phyloP scores from a whole-genome alignment of 2,888 invertebrate genomes.

The Protodeltote pygarga region DNA sequence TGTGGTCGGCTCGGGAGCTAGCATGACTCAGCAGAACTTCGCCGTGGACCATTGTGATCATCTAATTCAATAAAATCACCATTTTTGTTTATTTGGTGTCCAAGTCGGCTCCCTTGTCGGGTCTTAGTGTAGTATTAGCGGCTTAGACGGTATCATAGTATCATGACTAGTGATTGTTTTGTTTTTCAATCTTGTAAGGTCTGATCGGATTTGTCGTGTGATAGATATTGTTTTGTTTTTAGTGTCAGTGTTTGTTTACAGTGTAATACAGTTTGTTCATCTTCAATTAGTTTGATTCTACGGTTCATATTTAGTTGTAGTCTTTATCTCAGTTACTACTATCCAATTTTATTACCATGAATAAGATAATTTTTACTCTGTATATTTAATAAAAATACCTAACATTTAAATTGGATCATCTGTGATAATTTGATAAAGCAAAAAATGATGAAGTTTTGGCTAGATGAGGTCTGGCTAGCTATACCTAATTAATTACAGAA shows the following conservation, averaged over 20 bases:
- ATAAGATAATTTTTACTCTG: too few relatives aligned
- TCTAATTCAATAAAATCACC: constrained; percentile 86
- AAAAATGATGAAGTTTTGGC: too few relatives aligned
- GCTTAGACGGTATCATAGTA: constrained; percentile 74
- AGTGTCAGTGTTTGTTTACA: not conserved
- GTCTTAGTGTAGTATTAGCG: constrained; percentile 73
- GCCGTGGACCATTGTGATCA: constrained; percentile 80
- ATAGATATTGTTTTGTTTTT: constrained; percentile 23
- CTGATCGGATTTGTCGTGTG: constrained; percentile 49
- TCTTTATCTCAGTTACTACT: too few relatives aligned
- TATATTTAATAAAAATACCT: not conserved
- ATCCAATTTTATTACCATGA: not conserved
- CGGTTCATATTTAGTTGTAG: too few relatives aligned
- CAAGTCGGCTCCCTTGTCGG: constrained; percentile 79
- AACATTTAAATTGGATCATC: not conserved
- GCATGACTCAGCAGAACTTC: constrained; percentile 75
- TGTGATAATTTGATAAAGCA: too few relatives aligned
- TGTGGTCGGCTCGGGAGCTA: constrained; percentile 73
- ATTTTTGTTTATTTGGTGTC: constrained; percentile 81
- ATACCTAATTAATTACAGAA: too few relatives aligned
- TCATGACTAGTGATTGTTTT: constrained; percentile 66
- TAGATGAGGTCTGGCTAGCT: too few relatives aligned
- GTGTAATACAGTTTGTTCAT: not conserved
- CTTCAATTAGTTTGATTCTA: too few relatives aligned
- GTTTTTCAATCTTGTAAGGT: constrained; percentile 49